Conservation (phyloP, 2,797 vertebrate genomes). For the Chaenodraco wilsoni region DNA sequence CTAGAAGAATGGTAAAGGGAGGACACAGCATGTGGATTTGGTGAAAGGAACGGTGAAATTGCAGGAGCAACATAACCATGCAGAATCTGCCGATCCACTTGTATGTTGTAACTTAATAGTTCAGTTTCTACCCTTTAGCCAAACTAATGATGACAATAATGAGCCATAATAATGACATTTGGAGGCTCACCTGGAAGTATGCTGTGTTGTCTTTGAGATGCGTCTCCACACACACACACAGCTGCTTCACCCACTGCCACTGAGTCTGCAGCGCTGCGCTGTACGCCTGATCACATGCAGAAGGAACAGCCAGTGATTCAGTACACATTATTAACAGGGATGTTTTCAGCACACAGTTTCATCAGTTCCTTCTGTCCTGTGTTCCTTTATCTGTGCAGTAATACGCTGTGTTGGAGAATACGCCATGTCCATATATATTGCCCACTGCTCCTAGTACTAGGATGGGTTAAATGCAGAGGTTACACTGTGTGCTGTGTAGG, state of each 20-base stretch:
- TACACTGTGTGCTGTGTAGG: too few species aligned
- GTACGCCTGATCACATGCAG: constrained; percentile 87
- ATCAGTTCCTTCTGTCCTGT: not conserved
- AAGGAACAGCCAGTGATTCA: too few species aligned
- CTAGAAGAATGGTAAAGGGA: too few species aligned
- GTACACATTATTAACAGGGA: not conserved
- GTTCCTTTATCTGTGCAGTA: not conserved
- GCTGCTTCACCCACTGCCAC: constrained; percentile 96
- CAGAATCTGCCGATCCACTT: not conserved
- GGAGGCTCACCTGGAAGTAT: constrained; percentile 91
- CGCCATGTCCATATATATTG: too few species aligned
- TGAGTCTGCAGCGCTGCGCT: constrained; percentile 95
- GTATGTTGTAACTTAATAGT: not conserved
- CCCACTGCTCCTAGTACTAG: too few species aligned
- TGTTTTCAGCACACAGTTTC: not conserved
- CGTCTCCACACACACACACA: constrained; percentile 95
- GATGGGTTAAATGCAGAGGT: too few species aligned
- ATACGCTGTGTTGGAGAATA: too few species aligned
- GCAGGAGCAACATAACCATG: not conserved
- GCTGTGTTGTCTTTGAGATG: constrained; percentile 94
- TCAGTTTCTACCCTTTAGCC: not conserved
- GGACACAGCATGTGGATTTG: not conserved
- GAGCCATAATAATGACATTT: not conserved
- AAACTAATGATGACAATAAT: too few species aligned
- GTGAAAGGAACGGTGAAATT: not conserved